Percentiles rank a stretch among this genome's conserved stretches.
Conservation (phyloP, 2,888 invertebrate species). For the Minunthozetes semirufus region DNA sequence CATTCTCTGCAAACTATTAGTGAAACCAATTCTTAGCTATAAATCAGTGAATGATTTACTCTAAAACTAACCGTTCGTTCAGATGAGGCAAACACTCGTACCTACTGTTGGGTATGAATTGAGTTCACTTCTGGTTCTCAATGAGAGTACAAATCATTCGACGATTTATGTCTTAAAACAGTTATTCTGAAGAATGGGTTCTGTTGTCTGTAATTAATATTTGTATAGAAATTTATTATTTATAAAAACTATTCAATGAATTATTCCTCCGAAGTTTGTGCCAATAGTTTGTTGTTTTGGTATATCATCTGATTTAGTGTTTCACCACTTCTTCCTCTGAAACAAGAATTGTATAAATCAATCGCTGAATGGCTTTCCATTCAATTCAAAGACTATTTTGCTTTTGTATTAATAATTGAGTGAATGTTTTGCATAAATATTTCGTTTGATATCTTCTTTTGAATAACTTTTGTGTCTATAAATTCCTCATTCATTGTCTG, state of each 20-base stretch:
- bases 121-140: background rate
- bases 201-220: background rate
- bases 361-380: background rate
- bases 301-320: background rate
- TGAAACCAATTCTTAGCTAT: background rate
- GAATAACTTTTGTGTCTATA: background rate
- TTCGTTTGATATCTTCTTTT: background rate
- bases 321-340: background rate
- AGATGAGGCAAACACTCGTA: background rate
- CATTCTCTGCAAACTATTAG: constrained; percentile 5
- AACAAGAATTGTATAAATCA: background rate
- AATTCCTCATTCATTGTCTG: background rate
- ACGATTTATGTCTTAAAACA: background rate
- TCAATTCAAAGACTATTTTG: background rate
- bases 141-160: background rate
- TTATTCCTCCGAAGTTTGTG: background rate
- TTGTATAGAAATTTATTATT: background rate
- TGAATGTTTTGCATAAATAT: background rate
- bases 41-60: constrained; percentile 11
- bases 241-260: background rate
- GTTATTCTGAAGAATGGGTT: background rate
- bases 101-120: background rate
- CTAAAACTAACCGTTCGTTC: background rate
- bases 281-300: background rate
- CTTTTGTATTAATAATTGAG: background rate